These are phyloP conservation scores for Watsonalla binaria DNA, from an alignment of 2,888 invertebrate species.

Conservation along the genomic window DNA sequence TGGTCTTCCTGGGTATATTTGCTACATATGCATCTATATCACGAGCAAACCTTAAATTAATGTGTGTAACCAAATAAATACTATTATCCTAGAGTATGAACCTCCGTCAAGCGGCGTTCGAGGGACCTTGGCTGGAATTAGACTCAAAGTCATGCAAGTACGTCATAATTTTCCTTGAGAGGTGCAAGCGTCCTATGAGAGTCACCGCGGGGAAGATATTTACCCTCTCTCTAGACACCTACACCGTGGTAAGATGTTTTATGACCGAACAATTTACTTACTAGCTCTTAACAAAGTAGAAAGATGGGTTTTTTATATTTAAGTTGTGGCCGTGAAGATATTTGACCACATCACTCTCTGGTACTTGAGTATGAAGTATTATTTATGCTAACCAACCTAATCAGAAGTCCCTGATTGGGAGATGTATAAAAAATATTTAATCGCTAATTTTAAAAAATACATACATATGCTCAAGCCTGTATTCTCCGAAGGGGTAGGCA, in stretches of 20 bases:
- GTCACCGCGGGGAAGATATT: conserved; percentile 77
- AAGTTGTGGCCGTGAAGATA: no score
- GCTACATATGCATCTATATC: neutral
- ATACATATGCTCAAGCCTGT: no score
- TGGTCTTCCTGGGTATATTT: no score
- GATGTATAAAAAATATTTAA: no score
- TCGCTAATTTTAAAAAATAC: no score
- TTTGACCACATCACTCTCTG: no score
- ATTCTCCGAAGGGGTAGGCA: no score
- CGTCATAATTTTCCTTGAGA: conserved; percentile 65
- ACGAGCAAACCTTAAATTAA: conserved; percentile 4
- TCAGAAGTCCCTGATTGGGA: no score
- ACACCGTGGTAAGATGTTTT: conserved; percentile 62
- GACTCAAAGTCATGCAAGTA: conserved; percentile 50
- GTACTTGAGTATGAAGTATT: no score
- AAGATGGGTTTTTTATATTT: no score
- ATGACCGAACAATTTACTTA: conserved; percentile 2
- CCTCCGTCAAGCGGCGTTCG: conserved; percentile 71
- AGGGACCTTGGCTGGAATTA: conserved; percentile 66
- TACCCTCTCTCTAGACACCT: conserved; percentile 70
- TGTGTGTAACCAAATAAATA: neutral
- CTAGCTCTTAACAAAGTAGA: neutral
- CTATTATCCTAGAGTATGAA: conserved; percentile 56
- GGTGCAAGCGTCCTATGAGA: conserved; percentile 70
- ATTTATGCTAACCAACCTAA: no score